These are phyloP conservation scores for Fragum fragum DNA, from an alignment of 2,888 invertebrate species.

Conservation along the genomic window DNA sequence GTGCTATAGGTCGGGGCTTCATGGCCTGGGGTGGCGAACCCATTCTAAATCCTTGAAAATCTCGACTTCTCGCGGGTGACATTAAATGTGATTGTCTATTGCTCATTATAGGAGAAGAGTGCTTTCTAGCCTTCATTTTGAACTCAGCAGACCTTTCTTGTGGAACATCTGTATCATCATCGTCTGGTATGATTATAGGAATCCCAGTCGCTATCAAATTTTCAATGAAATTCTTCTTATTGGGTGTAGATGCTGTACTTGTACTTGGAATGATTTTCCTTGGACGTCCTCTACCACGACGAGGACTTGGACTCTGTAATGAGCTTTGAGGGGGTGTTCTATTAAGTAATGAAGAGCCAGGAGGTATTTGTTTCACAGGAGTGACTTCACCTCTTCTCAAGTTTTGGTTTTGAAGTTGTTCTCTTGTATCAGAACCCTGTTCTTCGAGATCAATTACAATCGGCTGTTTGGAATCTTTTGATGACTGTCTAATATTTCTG, in stretches of 20 bases:
- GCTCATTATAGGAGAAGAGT: too few species aligned
- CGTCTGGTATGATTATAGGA: conserved; percentile 61
- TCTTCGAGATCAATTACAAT: conserved; percentile 17
- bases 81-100: not conserved
- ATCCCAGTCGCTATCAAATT: conserved; percentile 58
- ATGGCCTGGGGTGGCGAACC: not conserved
- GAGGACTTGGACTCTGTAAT: not conserved
- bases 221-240: conserved; percentile 54
- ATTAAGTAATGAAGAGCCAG: not conserved
- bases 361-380: conserved; percentile 1
- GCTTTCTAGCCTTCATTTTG: too few species aligned
- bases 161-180: conserved; percentile 35
- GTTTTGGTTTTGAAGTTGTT: not conserved
- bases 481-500: not conserved
- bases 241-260: not conserved
- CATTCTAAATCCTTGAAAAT: not conserved
- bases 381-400: conserved; percentile 4
- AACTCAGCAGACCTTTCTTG: conserved; percentile 8
- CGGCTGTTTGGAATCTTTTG: not conserved
- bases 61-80: not conserved
- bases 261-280: not conserved
- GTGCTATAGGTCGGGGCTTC: not conserved
- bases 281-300: not conserved
- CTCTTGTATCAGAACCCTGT: not conserved
- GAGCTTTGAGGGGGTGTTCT: not conserved